These are phyloP conservation scores for Arvicanthis niloticus DNA, from an alignment of 2,113 vertebrate species.

Conservation along the genomic window DNA sequence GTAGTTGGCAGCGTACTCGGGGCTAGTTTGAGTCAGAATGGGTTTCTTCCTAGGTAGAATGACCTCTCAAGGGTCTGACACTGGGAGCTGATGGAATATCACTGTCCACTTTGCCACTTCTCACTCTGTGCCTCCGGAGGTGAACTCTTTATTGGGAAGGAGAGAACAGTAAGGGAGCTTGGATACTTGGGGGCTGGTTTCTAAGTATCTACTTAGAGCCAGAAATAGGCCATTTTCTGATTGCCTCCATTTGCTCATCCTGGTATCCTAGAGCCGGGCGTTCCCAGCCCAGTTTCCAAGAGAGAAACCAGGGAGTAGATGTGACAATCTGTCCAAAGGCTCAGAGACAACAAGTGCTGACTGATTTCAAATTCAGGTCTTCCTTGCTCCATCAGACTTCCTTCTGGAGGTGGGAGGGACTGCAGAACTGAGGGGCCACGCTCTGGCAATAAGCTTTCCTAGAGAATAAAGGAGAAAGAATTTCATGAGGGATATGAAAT, in stretches of 20 bases:
- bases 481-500: neutral
- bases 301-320: neutral
- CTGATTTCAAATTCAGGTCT: constrained; percentile 15
- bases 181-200: neutral
- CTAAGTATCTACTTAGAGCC: neutral
- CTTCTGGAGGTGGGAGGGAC: neutral
- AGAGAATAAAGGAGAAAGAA: neutral
- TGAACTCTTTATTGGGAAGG: neutral
- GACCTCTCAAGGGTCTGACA: neutral
- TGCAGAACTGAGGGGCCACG: accelerated
- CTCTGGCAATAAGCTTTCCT: neutral
- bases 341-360: neutral
- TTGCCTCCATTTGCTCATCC: neutral
- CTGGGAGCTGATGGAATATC: neutral
- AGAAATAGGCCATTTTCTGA: neutral
- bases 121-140: neutral
- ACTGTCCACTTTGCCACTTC: neutral
- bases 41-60: constrained; percentile 23
- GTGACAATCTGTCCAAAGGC: neutral
- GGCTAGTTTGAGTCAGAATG: neutral
- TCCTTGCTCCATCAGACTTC: neutral
- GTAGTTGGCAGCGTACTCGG: neutral
- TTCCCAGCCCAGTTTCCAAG: neutral
- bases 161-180: neutral
- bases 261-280: neutral